These are phyloP conservation scores for Triplophysa rosa DNA, from an alignment of 2,113 vertebrate species.

Conservation along the genomic window DNA sequence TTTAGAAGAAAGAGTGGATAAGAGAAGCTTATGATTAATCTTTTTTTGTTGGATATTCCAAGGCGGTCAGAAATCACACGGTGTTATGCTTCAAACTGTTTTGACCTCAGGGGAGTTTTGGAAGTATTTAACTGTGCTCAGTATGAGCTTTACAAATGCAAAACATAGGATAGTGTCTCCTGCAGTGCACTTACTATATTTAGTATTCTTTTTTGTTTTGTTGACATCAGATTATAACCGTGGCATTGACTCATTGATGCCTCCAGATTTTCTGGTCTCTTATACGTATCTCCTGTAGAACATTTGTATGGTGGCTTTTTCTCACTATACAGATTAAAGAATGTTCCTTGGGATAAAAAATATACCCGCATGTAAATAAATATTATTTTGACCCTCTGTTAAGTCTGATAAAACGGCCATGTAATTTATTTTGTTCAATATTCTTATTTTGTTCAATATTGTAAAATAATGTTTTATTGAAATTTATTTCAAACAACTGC, in stretches of 20 bases:
- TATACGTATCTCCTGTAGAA: not conserved
- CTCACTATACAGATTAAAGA: not conserved
- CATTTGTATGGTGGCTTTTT: not conserved
- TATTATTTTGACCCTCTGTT: too few species aligned
- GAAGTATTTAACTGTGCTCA: not conserved
- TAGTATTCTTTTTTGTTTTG: not conserved
- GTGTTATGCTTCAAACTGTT: not conserved
- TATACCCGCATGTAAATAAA: not conserved
- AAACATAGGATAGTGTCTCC: not conserved
- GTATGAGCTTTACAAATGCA: slow-evolving; percentile 5
- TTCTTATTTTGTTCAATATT: not conserved
- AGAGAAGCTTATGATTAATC: not conserved
- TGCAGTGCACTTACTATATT: slow-evolving; percentile 1
- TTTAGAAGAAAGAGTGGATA: not conserved
- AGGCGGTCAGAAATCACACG: not conserved
- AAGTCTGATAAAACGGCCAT: too few species aligned
- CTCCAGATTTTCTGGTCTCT: not conserved
- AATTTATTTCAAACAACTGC: too few species aligned
- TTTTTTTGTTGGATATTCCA: not conserved
- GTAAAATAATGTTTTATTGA: not conserved
- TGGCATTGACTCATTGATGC: not conserved
- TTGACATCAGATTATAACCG: not conserved
- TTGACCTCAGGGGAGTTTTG: not conserved
- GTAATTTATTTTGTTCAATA: too few species aligned
- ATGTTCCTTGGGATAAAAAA: not conserved